Base-by-base conservation (phyloP, 2,797 vertebrate genomes). In the Syndactyla subalaris region DNA sequence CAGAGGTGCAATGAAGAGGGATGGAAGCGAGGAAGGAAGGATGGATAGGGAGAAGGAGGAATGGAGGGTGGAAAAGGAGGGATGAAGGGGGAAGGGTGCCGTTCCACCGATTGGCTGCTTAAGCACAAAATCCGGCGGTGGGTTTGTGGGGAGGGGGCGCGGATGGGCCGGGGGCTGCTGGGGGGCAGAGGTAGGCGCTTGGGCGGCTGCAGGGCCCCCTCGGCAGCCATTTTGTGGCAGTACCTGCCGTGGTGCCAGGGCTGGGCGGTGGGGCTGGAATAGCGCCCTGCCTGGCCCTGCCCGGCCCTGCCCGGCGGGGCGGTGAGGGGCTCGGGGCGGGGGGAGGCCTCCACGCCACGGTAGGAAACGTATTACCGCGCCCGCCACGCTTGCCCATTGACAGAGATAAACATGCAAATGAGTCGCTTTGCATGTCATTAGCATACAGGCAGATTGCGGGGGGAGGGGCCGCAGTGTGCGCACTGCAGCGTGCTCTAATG, bases 341-440 rank as follows among this genome's bases (percentile, higher is more conserved):
- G 72, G 34, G 62, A 67, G 70, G 77, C 66, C 59, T 89, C 81
- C 38, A 48, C 59, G 85, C 82, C 92, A 88, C 85, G 81, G 85
- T 88, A 61, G 78, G 90, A 96, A 89, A 95, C 57, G 75, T 81
- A 94, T 96, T 95, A 71, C 94, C 78, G 82, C 75, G 84, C 86
- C 93, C 76, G 93, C 92, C 89, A 89, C 94, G 77, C 87, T 73
- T 52, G 82, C 94, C 94, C 95, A 95, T 90, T 93, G 95, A 95
- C 92, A 95, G 96, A 96, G 91, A 93, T 93, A 84, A 58, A 95
- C 32, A 65, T 88, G 93, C 85, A 71, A 96, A 92, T 43, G 89
- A 92, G 46, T 43, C 83, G 72, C 52, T 94, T 95, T 88, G 79
- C 84, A 89, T 58, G 83, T 85, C 59, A 66, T 93, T 94, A 95